Evolutionary conservation across 2,888 invertebrate species (phyloP), one percentile per base, ranked within the genome.

Genomic region (Falcaria lacertinaria): DNA sequence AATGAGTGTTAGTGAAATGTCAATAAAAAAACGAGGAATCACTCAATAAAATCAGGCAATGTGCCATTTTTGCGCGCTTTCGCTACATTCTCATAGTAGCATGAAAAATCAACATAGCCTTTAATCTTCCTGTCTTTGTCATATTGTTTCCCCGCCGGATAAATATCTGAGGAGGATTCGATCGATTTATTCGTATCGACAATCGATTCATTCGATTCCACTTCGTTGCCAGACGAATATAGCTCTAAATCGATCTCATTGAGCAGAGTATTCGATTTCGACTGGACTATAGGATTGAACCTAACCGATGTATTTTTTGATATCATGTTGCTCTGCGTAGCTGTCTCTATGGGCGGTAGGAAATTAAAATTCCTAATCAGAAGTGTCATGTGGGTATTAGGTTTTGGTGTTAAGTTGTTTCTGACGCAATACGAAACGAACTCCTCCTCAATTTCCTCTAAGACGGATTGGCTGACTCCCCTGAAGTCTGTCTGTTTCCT

Each of bases 301-400:
- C 91, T 76, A 0, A 93, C 92, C 0, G 90, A 84, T 7, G 81
- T 76, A 1, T 85, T 90, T n/a, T 91, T 90, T 0, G 89, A 86
- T 22, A 87, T 89, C 0, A 57, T 58, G 0, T 60, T 51, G 8
- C 54, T 59, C 35, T 60, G 55, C 0, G 49, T 52, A n/a, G 67
- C 61, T 1, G 19, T 8, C 0, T 62, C 64, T 8, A 69, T 91
- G 0, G 94, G 93, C 15, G 96, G 80, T 0, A 94, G 91, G 64
- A 93, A 96, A 67, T 95, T 96, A 62, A 97, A 97, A 74, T 97
- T 97, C 34, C 97, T 90, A 42, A 98, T 93, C 0, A 97, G 74
- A 15, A 98, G 85, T 0, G 97, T 96, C 68, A 97, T 95, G 62
- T 97, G 97, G 13, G 96, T 96, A 28, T 96, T 91, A 34, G 93